These are phyloP conservation scores for Battus philenor DNA, from an alignment of 1,140 invertebrate species.

Conservation along the genomic window DNA sequence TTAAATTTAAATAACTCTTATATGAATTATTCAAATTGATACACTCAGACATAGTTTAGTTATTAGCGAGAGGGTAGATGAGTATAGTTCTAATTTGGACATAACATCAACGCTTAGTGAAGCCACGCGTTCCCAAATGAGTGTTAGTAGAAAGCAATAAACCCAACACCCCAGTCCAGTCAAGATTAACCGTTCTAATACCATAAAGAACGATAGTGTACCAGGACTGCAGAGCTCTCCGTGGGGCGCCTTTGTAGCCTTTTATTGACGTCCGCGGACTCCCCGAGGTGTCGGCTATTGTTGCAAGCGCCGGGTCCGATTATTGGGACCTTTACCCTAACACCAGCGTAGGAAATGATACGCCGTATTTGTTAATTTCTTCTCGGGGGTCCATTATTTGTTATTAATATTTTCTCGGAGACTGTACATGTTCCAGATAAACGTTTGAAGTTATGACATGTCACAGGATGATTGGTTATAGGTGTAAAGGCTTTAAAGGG, in stretches of 20 bases:
- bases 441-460: too few species aligned
- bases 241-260: constrained; percentile 55
- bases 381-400: constrained; percentile 16
- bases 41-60: too few species aligned
- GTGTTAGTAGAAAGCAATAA: constrained; percentile 48
- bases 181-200: constrained; percentile 52
- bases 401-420: constrained; percentile 10
- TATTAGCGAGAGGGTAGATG: neutral
- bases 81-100: neutral
- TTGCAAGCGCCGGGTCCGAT: constrained; percentile 23
- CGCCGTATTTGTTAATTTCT: constrained; percentile 42
- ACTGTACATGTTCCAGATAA: constrained; percentile 6
- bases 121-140: constrained; percentile 25
- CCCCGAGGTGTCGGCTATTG: constrained; percentile 40
- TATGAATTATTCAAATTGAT: too few species aligned
- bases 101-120: constrained; percentile 4
- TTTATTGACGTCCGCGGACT: constrained; percentile 55
- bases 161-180: constrained; percentile 37
- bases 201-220: constrained; percentile 41
- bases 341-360: constrained; percentile 31
- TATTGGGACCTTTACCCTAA: constrained; percentile 30
- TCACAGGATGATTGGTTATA: too few species aligned
- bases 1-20: too few species aligned
- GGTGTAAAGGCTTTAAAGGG: too few species aligned
- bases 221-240: constrained; percentile 20